Evolutionary conservation across 2,888 invertebrate species (phyloP), one percentile per base, ranked within the genome.

Genomic region (Caradrina clavipalpis): DNA sequence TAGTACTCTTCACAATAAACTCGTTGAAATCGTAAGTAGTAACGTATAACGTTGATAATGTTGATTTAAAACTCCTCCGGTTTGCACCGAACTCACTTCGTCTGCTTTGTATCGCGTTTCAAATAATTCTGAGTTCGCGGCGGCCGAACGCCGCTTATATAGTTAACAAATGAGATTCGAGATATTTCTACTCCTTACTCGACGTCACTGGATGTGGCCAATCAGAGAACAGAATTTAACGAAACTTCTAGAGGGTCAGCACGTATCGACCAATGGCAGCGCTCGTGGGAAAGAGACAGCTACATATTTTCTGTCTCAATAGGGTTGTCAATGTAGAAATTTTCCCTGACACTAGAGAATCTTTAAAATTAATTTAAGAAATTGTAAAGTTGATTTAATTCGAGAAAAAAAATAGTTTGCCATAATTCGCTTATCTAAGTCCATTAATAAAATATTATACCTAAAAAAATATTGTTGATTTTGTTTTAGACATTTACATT

Each of bases 111-210:
- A 82, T 92, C 84, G 90, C 83, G 88, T 92, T 93, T 94, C 89
- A 89, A 94, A 92, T 88, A 74, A 87, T 84, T 86, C 87, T 94
- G 93, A 81, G 87, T 93, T 87, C 87, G 90, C 92, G 92, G 90
- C 88, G 75, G 61, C 62, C 70, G 65, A 22, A 11, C 49, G 59
- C 65, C 59, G 86, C 81, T 89, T 94, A 86, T 92, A 93, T 92
- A 91, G 79, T 78, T 57, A 83, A 85, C 90, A 85, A 91, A 91
- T 92, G 58, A 63, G 62, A 74, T 77, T 88, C 91, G 82, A 89
- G 93, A 92, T 87, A 68, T 56, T 86, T 93, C 94, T 81, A 89
- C 74, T 2, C 6, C 15, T 19, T 73, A 11, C 91, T 77, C 64
- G 90, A 86, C 66, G 26, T 58, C 19, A 15, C 31, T 42, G 0